Evolutionary conservation across 2,797 vertebrate species (phyloP).

Genomic region (Amphiprion clarkii): DNA sequence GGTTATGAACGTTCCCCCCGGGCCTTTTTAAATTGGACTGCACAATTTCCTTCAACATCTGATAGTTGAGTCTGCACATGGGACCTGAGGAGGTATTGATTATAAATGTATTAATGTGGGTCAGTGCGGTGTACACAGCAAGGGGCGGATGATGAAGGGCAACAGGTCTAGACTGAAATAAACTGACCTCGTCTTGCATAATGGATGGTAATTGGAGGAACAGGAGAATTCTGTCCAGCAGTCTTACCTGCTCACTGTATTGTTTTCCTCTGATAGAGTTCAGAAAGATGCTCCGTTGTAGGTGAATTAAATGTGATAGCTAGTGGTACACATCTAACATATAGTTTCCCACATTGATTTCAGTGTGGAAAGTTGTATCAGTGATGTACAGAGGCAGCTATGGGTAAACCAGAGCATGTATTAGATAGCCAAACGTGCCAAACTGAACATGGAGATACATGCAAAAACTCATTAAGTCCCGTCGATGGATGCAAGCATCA

Average conservation of each 20-base stretch:
- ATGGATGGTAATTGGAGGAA: constrained; percentile 51
- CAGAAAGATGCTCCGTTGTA: background rate
- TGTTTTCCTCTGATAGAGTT: constrained; percentile 32
- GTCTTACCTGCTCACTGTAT: constrained; percentile 19
- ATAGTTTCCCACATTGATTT: constrained; percentile 27
- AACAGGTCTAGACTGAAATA: constrained; percentile 72
- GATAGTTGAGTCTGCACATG: constrained; percentile 56
- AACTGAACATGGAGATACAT: constrained; percentile 38
- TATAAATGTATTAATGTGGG: constrained; percentile 77
- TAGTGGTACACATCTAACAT: background rate
- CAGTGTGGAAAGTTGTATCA: constrained; percentile 35
- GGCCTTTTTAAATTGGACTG: constrained; percentile 78
- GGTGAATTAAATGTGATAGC: constrained; percentile 11
- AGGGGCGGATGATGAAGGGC: constrained; percentile 56
- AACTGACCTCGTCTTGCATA: constrained; percentile 56
- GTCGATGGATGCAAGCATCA: constrained; percentile 26
- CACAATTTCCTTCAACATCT: constrained; percentile 72
- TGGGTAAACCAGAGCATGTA: constrained; percentile 19
- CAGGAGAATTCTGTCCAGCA: constrained; percentile 24
- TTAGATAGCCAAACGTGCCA: constrained; percentile 20
- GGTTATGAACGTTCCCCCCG: constrained; percentile 65
- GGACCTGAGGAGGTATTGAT: constrained; percentile 74
- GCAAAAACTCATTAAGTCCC: constrained; percentile 45
- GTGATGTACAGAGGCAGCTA: constrained; percentile 34
- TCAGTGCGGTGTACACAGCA: constrained; percentile 61